Evolutionary conservation across 2,797 vertebrate species (phyloP).

Genomic region (Coendou prehensilis): DNA sequence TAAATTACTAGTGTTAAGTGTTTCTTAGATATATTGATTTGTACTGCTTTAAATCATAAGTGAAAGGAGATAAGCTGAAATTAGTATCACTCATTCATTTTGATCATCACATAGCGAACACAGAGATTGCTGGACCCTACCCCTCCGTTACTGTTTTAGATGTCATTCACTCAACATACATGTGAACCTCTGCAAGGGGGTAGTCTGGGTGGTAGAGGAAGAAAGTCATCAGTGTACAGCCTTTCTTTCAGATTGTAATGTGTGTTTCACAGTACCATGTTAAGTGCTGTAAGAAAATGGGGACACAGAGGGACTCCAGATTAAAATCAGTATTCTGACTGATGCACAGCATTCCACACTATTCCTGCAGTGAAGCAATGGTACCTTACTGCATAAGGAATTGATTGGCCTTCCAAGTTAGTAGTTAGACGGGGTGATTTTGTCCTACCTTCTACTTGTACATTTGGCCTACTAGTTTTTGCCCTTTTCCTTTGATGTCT

Average conservation of each 20-base stretch:
- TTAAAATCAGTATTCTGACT: not conserved
- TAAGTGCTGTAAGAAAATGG: not conserved
- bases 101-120: not conserved
- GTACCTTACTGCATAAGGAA: not conserved
- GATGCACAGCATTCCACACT: not conserved
- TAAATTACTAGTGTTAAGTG: not conserved
- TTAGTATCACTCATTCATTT: not conserved
- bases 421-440: not conserved
- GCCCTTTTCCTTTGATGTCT: not conserved
- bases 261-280: not conserved
- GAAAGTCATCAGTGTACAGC: not conserved
- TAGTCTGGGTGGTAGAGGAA: not conserved
- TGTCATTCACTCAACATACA: slow-evolving; percentile 4
- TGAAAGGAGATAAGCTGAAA: not conserved
- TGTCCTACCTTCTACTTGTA: not conserved
- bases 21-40: slow-evolving; percentile 28
- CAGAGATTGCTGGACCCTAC: not conserved
- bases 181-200: not conserved
- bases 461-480: not conserved
- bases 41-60: not conserved
- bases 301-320: not conserved
- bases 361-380: not conserved
- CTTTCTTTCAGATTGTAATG: not conserved
- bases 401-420: not conserved
- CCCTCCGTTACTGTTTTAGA: not conserved